These are phyloP conservation scores for Adelges cooleyi DNA, from an alignment of 1,140 invertebrate species.

Conservation along the genomic window DNA sequence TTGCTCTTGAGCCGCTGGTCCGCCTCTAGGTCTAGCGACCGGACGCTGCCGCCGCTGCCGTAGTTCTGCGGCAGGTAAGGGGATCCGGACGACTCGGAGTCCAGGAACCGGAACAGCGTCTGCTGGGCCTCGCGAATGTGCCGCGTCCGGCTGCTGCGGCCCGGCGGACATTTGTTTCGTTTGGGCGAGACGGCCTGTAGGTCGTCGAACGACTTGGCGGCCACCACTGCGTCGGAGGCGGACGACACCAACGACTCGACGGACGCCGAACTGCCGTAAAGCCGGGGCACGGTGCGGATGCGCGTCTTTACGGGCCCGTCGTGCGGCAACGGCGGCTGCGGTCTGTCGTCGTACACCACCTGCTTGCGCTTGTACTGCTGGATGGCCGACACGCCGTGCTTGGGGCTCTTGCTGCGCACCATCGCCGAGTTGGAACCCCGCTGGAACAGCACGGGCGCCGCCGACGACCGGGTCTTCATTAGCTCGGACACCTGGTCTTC, in stretches of 20 bases:
- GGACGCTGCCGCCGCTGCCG: not conserved
- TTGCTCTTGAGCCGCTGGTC: not conserved
- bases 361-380: conserved; percentile 18
- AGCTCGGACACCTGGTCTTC: conserved; percentile 73
- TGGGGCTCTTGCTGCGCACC: conserved; percentile 21
- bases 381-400: conserved; percentile 19
- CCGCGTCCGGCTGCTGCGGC: conserved; percentile 27
- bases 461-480: conserved; percentile 35
- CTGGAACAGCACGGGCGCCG: conserved; percentile 6
- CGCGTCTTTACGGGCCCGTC: not conserved
- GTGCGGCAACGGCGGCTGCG: not conserved
- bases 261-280: conserved; percentile 4
- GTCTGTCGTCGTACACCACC: not conserved
- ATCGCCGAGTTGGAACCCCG: not conserved
- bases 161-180: not conserved
- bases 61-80: not conserved
- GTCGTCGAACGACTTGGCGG: not conserved
- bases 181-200: not conserved
- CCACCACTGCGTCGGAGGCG: not conserved
- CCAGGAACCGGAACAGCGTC: conserved; percentile 34
- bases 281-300: not conserved
- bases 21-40: not conserved
- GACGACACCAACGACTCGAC: conserved; percentile 2
- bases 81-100: not conserved
- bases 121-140: conserved; percentile 36